phyloP scores from a whole-genome alignment of 2,888 invertebrate species.

The Amaurobius ferox region DNA sequence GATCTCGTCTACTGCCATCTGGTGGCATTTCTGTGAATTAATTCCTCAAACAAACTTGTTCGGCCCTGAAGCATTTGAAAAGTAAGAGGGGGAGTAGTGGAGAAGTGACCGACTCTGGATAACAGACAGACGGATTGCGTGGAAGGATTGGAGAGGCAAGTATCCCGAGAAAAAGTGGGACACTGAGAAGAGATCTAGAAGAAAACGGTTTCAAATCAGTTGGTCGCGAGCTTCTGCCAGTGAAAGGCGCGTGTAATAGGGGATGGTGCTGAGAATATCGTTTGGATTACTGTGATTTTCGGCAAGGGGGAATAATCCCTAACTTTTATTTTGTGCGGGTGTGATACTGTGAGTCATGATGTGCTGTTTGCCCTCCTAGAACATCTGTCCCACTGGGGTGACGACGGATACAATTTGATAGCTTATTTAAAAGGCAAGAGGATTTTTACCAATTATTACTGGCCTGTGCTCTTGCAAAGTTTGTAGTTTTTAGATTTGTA shows the following conservation, averaged over 20 bases:
- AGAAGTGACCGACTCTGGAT: not conserved
- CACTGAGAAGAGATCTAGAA: conserved; percentile 16
- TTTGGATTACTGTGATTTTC: not conserved
- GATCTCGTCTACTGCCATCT: conserved; percentile 26
- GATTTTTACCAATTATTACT: not conserved
- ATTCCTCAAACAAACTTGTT: conserved; percentile 53
- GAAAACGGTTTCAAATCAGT: conserved; percentile 48
- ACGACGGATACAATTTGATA: conserved; percentile 20
- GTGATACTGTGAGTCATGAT: conserved; percentile 58
- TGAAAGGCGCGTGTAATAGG: not conserved
- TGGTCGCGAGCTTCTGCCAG: conserved; percentile 21
- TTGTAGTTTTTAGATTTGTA: no score
- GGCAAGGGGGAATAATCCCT: not conserved
- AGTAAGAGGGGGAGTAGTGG: not conserved
- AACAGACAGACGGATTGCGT: conserved; percentile 24
- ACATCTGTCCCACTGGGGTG: conserved; percentile 50
- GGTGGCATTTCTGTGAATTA: not conserved
- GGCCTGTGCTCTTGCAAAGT: no score
- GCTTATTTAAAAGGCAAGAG: conserved; percentile 21
- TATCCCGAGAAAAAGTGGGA: conserved; percentile 8
- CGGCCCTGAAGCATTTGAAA: conserved; percentile 25
- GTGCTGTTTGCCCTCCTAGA: conserved; percentile 37
- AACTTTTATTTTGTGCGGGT: conserved; percentile 31
- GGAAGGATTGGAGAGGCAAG: conserved; percentile 41
- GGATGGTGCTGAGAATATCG: not conserved